These are phyloP conservation scores for Cydia pomonella DNA, from an alignment of 1,140 invertebrate species.

Conservation along the genomic window DNA sequence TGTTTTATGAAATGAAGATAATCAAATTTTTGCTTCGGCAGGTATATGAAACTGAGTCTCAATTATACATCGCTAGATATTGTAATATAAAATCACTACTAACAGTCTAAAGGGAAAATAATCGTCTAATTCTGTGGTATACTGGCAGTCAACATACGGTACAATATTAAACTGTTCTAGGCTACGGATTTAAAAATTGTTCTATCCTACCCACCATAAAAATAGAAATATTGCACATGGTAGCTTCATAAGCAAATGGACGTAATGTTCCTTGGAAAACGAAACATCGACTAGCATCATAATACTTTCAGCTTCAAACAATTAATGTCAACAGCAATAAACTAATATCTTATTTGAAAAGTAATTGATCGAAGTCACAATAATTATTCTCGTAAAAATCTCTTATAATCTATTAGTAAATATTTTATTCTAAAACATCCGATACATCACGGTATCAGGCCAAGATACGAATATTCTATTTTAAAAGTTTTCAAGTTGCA, in stretches of 20 bases:
- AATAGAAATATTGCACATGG: constrained; percentile 54
- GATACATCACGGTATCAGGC: constrained; percentile 49
- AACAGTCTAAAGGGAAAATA: constrained; percentile 46
- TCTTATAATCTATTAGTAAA: constrained; percentile 45
- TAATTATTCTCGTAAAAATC: constrained; percentile 43
- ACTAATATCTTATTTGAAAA: constrained; percentile 36
- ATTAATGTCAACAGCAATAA: constrained; percentile 45
- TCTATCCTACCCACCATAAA: neutral
- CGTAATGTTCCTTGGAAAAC: constrained; percentile 39
- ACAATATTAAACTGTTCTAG: neutral
- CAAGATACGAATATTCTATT: constrained; percentile 67
- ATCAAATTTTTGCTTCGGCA: too few species aligned
- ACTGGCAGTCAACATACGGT: neutral
- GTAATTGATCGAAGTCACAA: constrained; percentile 43
- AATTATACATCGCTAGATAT: too few species aligned
- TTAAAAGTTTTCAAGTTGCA: constrained; percentile 52
- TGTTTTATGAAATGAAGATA: too few species aligned
- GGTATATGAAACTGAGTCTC: too few species aligned
- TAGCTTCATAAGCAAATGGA: constrained; percentile 61
- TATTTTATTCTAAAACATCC: constrained; percentile 44
- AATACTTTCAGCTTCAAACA: constrained; percentile 64
- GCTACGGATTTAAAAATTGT: neutral
- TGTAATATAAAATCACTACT: constrained; percentile 40
- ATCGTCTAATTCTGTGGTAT: constrained; percentile 35
- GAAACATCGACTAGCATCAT: constrained; percentile 72